A percentile compares a stretch with the other conserved stretches of the same genome.
Evolutionary conservation across 2,888 invertebrate genomes (phyloP).

Genomic region (Drosophila anomalipes): DNA sequence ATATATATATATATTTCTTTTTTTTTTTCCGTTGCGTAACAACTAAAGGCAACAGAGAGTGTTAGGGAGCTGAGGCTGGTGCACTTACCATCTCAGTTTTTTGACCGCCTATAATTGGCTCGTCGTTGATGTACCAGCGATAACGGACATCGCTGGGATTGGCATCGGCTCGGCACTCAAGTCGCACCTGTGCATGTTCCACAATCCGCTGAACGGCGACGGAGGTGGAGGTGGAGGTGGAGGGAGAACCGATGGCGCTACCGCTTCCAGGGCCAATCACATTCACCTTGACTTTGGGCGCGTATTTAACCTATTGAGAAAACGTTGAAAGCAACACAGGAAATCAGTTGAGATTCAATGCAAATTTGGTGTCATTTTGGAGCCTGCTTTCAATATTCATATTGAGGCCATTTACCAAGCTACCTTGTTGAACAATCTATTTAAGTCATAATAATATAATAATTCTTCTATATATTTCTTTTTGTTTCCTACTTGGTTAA

Average conservation of each 20-base stretch:
- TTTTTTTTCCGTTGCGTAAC: slow-evolving; percentile 36
- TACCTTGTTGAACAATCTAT: neutral
- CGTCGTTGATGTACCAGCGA: slow-evolving; percentile 95
- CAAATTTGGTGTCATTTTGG: neutral
- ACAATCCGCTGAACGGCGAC: slow-evolving; percentile 88
- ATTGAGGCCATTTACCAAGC: neutral
- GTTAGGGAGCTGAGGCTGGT: neutral
- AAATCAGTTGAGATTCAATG: neutral
- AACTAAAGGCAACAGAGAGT: neutral
- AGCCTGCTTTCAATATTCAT: neutral
- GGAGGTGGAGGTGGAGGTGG: neutral
- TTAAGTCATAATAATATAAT: neutral
- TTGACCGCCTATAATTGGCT: slow-evolving; percentile 91
- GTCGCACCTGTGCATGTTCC: slow-evolving; percentile 92
- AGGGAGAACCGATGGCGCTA: neutral
- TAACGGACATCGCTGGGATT: slow-evolving; percentile 94
- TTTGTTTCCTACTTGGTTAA: neutral
- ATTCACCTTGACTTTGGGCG: slow-evolving; percentile 93
- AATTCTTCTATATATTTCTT: neutral
- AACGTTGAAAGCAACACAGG: neutral
- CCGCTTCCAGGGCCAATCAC: slow-evolving; percentile 84
- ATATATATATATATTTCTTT: too few species aligned
- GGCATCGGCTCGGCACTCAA: slow-evolving; percentile 94
- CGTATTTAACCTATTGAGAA: slow-evolving; percentile 91
- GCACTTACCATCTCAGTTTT: slow-evolving; percentile 90